Percentiles rank a stretch among this genome's conserved stretches.
phyloP scores from a whole-genome alignment of 2,888 invertebrate species.

The Brachycybe producta region DNA sequence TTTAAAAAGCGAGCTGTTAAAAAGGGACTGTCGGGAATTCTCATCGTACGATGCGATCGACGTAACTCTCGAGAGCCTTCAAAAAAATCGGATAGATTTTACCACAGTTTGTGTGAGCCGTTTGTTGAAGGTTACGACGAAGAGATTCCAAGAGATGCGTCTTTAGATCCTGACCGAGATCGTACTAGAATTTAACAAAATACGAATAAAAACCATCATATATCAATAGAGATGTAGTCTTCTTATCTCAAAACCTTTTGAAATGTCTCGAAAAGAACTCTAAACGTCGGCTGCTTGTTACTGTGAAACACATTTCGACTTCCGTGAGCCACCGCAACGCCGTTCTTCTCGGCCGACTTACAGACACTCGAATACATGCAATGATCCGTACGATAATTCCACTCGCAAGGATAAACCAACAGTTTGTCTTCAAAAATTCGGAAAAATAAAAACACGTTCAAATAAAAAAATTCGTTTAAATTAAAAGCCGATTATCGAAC shows the following conservation, averaged over 20 bases:
- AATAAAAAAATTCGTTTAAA: not conserved
- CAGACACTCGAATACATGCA: slow-evolving; percentile 91
- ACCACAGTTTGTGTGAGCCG: slow-evolving; percentile 49
- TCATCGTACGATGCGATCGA: too few relatives aligned
- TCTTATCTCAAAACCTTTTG: too few relatives aligned
- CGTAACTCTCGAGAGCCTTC: slow-evolving; percentile 19
- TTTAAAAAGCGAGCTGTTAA: too few relatives aligned
- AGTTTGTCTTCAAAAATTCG: slow-evolving; percentile 49
- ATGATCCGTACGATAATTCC: slow-evolving; percentile 88
- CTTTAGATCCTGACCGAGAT: slow-evolving; percentile 50
- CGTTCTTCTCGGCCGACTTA: slow-evolving; percentile 50
- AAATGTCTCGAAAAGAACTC: slow-evolving; percentile 51
- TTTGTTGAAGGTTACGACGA: slow-evolving; percentile 42
- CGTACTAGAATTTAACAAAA: slow-evolving; percentile 45
- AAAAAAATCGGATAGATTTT: slow-evolving; percentile 44
- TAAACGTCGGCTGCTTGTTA: slow-evolving; percentile 72
- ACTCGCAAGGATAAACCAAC: slow-evolving; percentile 65
- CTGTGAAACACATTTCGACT: slow-evolving; percentile 75
- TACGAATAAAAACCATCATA: slow-evolving; percentile 29
- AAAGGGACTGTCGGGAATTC: too few relatives aligned
- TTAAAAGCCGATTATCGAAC: not conserved
- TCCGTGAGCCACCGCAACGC: slow-evolving; percentile 76
- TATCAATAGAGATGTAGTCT: slow-evolving; percentile 12
- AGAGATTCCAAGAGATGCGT: slow-evolving; percentile 47
- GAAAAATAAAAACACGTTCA: slow-evolving; percentile 12